phyloP scores from a whole-genome alignment of 2,888 invertebrate species.

The Pharmacophagus antenor region DNA sequence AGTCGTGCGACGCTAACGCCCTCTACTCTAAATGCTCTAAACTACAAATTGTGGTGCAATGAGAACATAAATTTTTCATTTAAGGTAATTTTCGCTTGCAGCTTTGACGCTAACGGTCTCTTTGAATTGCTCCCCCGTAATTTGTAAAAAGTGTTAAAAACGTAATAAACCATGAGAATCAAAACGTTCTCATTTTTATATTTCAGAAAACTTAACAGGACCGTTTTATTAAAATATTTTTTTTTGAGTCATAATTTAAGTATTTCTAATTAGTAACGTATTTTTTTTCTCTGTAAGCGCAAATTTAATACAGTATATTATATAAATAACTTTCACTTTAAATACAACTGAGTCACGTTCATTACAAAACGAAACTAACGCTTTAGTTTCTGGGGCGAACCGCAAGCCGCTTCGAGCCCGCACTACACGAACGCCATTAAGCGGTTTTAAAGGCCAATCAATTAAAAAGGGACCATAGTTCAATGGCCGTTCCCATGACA shows the following conservation, averaged over 20 bases:
- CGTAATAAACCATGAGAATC: slow-evolving; percentile 14
- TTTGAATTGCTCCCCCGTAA: slow-evolving; percentile 17
- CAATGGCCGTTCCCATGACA: slow-evolving; percentile 66
- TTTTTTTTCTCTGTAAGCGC: slow-evolving; percentile 8
- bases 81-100: slow-evolving; percentile 22
- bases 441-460: slow-evolving; percentile 37
- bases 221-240: slow-evolving; percentile 2
- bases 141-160: slow-evolving; percentile 19
- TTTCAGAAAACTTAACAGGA: background rate
- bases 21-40: slow-evolving; percentile 64
- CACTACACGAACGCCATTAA: slow-evolving; percentile 35
- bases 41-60: slow-evolving; percentile 61
- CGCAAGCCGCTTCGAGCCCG: slow-evolving; percentile 23
- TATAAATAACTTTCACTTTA: slow-evolving; percentile 26
- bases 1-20: slow-evolving; percentile 55
- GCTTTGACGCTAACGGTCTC: slow-evolving; percentile 11
- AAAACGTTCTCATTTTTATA: background rate
- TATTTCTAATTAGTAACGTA: slow-evolving; percentile 1
- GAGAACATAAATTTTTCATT: slow-evolving; percentile 51
- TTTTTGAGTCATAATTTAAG: slow-evolving; percentile 7
- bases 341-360: slow-evolving; percentile 27
- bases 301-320: slow-evolving; percentile 20
- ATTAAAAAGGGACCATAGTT: slow-evolving; percentile 46
- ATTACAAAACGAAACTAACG: slow-evolving; percentile 22
- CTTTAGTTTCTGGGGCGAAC: slow-evolving; percentile 30